Evolutionary conservation across 1,140 invertebrate species (phyloP).

Genomic region (Harpegnathos saltator): DNA sequence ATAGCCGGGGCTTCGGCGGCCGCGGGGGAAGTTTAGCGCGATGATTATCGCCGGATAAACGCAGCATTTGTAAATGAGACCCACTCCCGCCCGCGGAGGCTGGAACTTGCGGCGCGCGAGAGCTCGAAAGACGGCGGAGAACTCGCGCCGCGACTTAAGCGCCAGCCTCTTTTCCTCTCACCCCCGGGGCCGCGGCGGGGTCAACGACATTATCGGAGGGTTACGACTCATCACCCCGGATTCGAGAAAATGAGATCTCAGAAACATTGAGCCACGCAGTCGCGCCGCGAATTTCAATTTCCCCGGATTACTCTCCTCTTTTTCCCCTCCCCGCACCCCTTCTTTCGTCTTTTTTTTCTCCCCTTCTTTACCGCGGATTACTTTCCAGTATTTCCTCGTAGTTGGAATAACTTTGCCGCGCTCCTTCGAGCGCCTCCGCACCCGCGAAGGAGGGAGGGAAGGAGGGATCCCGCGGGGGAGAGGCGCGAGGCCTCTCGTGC

Average conservation of each 20-base stretch:
- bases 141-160: neutral
- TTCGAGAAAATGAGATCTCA: conserved; percentile 48
- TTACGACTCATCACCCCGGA: conserved; percentile 33
- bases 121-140: neutral
- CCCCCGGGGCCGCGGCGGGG: neutral
- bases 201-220: conserved; percentile 31
- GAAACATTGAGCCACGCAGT: conserved; percentile 20
- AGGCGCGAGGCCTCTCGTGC: neutral
- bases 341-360: no score
- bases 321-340: no score
- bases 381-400: conserved; percentile 2
- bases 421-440: neutral
- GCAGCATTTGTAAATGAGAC: conserved; percentile 27
- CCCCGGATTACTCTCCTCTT: conserved; percentile 5
- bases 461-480: neutral
- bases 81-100: neutral
- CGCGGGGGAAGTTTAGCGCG: neutral
- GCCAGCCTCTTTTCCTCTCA: no score
- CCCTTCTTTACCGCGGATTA: neutral
- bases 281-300: conserved; percentile 29
- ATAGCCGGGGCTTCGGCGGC: neutral
- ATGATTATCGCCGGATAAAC: conserved; percentile 45
- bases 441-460: neutral
- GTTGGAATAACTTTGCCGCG: neutral
- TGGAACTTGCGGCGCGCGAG: no score